phyloP scores from a whole-genome alignment of 1,140 invertebrate species.

The Choristoneura fumiferana region DNA sequence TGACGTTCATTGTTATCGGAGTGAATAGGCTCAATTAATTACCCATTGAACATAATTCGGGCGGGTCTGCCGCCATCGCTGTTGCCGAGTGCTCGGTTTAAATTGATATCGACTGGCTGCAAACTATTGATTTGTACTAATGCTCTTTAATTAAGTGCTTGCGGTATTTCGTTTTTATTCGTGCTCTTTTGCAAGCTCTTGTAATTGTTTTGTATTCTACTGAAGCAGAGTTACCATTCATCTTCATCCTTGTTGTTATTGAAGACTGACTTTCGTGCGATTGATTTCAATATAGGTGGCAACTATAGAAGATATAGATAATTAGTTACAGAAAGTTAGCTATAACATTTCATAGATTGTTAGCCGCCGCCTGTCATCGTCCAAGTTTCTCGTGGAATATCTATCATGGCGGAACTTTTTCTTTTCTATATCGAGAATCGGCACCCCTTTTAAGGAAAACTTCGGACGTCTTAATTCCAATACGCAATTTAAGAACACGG shows the following conservation, averaged over 20 bases:
- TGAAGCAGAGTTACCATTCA: too few relatives aligned
- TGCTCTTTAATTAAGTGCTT: background rate
- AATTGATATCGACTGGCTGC: conserved; percentile 33
- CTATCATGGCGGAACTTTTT: conserved; percentile 70
- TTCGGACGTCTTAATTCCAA: conserved; percentile 60
- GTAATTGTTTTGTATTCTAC: too few relatives aligned
- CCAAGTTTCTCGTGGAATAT: conserved; percentile 50
- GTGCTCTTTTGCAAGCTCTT: too few relatives aligned
- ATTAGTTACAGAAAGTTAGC: conserved; percentile 24
- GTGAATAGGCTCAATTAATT: conserved; percentile 69
- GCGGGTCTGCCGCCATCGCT: conserved; percentile 51
- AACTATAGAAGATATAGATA: too few relatives aligned
- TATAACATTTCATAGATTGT: conserved; percentile 61
- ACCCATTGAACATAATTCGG: conserved; percentile 76
- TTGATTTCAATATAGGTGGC: too few relatives aligned
- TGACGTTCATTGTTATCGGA: conserved; percentile 62
- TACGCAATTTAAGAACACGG: conserved; percentile 38
- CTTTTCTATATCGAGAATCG: conserved; percentile 49
- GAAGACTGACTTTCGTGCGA: too few relatives aligned
- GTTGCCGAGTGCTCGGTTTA: conserved; percentile 50
- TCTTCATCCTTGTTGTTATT: too few relatives aligned
- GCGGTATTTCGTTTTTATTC: too few relatives aligned
- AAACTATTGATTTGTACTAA: conserved; percentile 20
- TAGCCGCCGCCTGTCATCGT: conserved; percentile 38
- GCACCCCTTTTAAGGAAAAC: conserved; percentile 63